phyloP scores from a whole-genome alignment of 2,888 invertebrate genomes.

The Caenorhabditis zanzibari region DNA sequence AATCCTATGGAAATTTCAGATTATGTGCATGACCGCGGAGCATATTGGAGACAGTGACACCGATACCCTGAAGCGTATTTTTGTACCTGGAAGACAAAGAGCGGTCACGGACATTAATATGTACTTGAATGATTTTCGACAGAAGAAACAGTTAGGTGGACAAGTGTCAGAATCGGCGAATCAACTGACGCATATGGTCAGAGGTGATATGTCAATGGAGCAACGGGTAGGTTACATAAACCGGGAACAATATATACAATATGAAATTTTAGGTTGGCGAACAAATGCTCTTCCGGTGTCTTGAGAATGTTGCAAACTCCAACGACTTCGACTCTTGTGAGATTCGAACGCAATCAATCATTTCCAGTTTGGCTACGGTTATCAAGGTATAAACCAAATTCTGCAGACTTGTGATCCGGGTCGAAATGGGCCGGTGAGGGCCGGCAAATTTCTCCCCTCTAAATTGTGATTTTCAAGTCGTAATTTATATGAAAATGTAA shows the following conservation, averaged over 20 bases:
- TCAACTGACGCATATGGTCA: constrained; percentile 66
- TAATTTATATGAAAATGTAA: too few relatives aligned
- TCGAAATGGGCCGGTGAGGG: too few relatives aligned
- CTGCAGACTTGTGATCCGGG: too few relatives aligned
- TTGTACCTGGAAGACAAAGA: constrained; percentile 91
- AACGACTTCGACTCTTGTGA: constrained; percentile 87
- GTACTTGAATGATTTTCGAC: constrained; percentile 91
- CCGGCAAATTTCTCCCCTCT: too few relatives aligned
- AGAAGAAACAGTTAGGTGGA: constrained; percentile 86
- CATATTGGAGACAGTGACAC: constrained; percentile 75
- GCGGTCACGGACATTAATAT: constrained; percentile 91
- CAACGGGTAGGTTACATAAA: constrained; percentile 36
- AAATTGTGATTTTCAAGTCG: too few relatives aligned
- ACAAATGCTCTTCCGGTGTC: constrained; percentile 76
- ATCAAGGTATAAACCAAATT: constrained; percentile 87
- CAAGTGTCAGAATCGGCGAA: constrained; percentile 67
- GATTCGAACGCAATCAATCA: constrained; percentile 88
- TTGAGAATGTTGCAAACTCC: constrained; percentile 73
- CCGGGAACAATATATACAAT: too few relatives aligned
- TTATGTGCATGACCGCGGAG: constrained; percentile 81
- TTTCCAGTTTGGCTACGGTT: constrained; percentile 90
- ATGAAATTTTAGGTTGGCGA: constrained; percentile 75
- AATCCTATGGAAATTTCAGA: constrained; percentile 58
- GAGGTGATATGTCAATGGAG: constrained; percentile 69
- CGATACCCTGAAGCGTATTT: constrained; percentile 86